Percentiles rank a stretch among this genome's conserved stretches.
These are phyloP conservation scores for Ptilorrhoa leucosticta DNA, from an alignment of 2,113 vertebrate genomes.

Conservation along the genomic window DNA sequence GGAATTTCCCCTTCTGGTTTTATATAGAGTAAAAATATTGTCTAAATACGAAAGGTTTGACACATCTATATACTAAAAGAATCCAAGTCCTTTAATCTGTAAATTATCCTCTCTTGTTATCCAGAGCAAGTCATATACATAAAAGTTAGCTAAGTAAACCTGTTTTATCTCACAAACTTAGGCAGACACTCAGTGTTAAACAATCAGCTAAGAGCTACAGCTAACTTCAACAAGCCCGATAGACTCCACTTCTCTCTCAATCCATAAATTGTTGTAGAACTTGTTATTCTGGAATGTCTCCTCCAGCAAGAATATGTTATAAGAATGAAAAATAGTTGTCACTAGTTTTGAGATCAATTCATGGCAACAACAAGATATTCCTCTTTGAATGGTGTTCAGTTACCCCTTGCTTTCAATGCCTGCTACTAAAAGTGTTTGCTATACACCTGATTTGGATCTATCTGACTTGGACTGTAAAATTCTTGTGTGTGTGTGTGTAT, in stretches of 20 bases:
- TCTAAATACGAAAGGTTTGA: background rate
- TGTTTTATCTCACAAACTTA: background rate
- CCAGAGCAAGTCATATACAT: background rate
- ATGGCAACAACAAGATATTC: background rate
- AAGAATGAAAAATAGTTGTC: background rate
- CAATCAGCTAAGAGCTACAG: background rate
- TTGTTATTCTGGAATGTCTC: background rate
- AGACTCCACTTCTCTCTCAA: background rate
- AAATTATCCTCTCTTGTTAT: background rate
- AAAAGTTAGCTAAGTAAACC: background rate
- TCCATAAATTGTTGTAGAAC: background rate
- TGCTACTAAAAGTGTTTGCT: background rate
- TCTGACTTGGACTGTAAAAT: background rate
- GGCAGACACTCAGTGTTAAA: background rate
- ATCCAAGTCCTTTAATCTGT: background rate
- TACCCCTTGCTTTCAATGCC: background rate
- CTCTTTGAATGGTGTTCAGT: background rate
- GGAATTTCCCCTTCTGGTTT: background rate
- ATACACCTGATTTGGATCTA: background rate
- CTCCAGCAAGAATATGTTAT: background rate
- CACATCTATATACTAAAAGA: background rate
- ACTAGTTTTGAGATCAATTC: slow-evolving; percentile 1
- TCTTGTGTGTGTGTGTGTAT: background rate
- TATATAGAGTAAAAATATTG: background rate
- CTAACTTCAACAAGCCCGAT: background rate